Evolutionary conservation across 1,140 invertebrate species (phyloP).

Genomic region (Drosophila lini): DNA sequence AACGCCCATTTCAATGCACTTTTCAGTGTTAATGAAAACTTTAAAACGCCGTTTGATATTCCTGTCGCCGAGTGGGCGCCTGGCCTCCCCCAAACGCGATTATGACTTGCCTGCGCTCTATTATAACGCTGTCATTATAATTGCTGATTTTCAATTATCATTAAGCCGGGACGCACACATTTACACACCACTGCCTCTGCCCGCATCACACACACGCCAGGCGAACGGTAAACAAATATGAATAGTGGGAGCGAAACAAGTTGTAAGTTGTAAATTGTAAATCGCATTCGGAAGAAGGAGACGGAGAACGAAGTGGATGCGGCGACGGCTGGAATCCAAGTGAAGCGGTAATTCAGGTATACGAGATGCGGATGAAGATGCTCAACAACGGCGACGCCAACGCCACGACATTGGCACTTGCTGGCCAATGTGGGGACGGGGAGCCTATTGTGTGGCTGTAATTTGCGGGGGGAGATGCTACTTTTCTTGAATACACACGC

Average conservation of each 20-base stretch:
- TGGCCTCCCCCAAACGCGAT: slow-evolving; percentile 2
- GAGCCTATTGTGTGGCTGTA: slow-evolving; percentile 22
- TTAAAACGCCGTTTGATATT: not conserved
- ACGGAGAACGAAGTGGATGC: slow-evolving; percentile 48
- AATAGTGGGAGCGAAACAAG: slow-evolving; percentile 45
- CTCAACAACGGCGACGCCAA: slow-evolving; percentile 42
- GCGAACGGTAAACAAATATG: slow-evolving; percentile 69
- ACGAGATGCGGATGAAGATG: slow-evolving; percentile 79
- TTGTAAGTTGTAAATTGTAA: slow-evolving; percentile 56
- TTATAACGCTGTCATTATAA: slow-evolving; percentile 34
- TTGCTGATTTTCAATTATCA: slow-evolving; percentile 75
- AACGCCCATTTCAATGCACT: slow-evolving; percentile 7
- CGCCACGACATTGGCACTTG: slow-evolving; percentile 55
- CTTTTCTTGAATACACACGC: slow-evolving; percentile 79
- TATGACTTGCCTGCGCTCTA: slow-evolving; percentile 15
- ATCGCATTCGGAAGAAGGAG: slow-evolving; percentile 28
- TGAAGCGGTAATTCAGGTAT: slow-evolving; percentile 80
- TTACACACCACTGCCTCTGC: slow-evolving; percentile 4
- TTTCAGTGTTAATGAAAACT: slow-evolving; percentile 6
- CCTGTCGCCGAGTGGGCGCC: not conserved
- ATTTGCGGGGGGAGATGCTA: slow-evolving; percentile 54
- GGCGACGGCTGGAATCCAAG: slow-evolving; percentile 65
- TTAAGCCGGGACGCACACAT: slow-evolving; percentile 63
- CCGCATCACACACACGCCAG: slow-evolving; percentile 19
- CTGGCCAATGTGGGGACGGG: slow-evolving; percentile 15